phyloP scores from a whole-genome alignment of 2,797 vertebrate genomes.

The Hirundo rustica region DNA sequence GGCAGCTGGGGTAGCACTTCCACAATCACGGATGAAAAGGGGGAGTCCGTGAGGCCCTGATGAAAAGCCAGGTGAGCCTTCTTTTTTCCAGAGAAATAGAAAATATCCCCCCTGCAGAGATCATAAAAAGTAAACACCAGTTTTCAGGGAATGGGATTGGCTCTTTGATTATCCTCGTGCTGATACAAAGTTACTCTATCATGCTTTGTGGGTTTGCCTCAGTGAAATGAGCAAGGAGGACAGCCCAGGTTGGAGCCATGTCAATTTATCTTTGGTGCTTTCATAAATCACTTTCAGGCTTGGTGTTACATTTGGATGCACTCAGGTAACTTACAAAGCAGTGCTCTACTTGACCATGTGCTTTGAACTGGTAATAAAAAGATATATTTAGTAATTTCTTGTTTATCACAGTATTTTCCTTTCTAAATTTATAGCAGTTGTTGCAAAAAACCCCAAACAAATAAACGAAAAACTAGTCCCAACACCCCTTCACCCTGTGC shows the following conservation, averaged over 20 bases:
- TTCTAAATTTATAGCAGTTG: not conserved
- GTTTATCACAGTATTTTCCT: not conserved
- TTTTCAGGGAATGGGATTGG: not conserved
- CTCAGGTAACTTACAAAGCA: not conserved
- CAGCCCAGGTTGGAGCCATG: not conserved
- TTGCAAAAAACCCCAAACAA: not conserved
- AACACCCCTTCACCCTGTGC: fast-evolving
- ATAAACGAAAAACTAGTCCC: not conserved
- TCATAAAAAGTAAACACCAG: not conserved
- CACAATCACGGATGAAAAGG: not conserved
- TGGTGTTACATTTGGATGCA: not conserved
- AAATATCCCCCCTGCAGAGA: not conserved
- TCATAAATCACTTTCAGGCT: not conserved
- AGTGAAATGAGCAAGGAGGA: not conserved
- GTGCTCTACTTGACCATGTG: not conserved
- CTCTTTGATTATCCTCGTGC: not conserved
- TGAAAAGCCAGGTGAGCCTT: not conserved
- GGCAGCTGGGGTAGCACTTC: not conserved
- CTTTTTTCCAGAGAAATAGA: not conserved
- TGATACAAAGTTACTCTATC: fast-evolving
- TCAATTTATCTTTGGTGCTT: not conserved
- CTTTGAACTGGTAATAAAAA: not conserved
- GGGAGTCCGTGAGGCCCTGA: not conserved
- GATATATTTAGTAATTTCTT: not conserved
- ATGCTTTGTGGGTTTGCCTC: not conserved